These are phyloP conservation scores for Tyrannus savana DNA, from an alignment of 2,113 vertebrate genomes.

Conservation along the genomic window DNA sequence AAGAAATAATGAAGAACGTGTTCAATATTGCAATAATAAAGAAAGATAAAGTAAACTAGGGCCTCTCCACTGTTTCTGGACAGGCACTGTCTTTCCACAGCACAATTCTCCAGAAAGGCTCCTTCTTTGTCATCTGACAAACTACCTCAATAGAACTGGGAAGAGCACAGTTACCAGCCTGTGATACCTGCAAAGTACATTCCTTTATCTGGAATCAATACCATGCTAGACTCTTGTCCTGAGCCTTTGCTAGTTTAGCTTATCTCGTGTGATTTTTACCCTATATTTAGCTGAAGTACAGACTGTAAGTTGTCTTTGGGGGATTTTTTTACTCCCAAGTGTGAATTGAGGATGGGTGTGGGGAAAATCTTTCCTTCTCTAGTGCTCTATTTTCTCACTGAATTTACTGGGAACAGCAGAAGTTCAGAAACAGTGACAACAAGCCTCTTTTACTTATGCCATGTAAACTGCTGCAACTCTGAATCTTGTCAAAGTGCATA, in stretches of 20 bases:
- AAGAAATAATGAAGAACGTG: neutral
- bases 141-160: accelerated
- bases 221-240: neutral
- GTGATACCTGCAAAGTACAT: neutral
- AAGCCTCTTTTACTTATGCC: neutral
- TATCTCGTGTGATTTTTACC: neutral
- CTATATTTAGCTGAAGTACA: neutral
- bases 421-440: neutral
- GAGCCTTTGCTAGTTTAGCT: neutral
- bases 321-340: neutral
- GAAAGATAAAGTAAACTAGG: neutral
- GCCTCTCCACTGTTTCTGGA: neutral
- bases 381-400: neutral
- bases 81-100: neutral
- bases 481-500: neutral
- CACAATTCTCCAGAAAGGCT: neutral
- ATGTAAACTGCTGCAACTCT: neutral
- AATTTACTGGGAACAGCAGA: neutral
- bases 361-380: neutral
- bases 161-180: neutral
- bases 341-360: neutral
- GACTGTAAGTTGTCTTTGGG: neutral
- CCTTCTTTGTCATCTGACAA: neutral
- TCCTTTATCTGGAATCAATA: neutral
- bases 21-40: neutral